Evolutionary conservation across 2,888 invertebrate species (phyloP).

Genomic region (Orthosia incerta): DNA sequence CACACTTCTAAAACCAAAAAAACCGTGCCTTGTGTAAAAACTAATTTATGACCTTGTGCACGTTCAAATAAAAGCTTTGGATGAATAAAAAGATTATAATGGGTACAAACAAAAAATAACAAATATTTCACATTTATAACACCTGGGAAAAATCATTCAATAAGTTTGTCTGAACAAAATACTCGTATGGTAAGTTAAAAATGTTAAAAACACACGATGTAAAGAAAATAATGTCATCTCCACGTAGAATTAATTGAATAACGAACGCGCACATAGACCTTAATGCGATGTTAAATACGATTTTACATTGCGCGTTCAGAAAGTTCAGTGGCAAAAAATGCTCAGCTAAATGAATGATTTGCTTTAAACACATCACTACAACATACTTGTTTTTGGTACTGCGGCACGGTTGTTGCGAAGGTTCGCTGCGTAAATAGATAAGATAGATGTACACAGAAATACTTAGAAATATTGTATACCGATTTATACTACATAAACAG

Average conservation of each 20-base stretch:
- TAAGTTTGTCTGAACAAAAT: background rate
- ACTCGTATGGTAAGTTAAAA: constrained; percentile 4
- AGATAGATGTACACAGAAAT: constrained; percentile 36
- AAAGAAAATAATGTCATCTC: background rate
- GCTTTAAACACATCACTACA: constrained; percentile 75
- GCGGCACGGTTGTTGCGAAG: constrained; percentile 81
- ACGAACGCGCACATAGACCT: background rate
- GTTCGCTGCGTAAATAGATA: constrained; percentile 79
- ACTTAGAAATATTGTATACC: constrained; percentile 1
- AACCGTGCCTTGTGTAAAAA: constrained; percentile 10
- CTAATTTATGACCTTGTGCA: constrained; percentile 6
- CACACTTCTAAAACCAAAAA: background rate
- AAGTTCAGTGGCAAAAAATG: background rate
- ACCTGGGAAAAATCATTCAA: background rate
- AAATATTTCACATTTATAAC: background rate
- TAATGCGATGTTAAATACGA: background rate
- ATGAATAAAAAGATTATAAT: constrained; percentile 5
- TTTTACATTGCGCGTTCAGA: background rate
- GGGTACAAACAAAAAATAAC: background rate
- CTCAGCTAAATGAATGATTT: constrained; percentile 41
- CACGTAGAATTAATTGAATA: too few relatives aligned
- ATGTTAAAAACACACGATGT: background rate
- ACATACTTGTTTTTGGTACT: constrained; percentile 84
- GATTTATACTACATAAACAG: constrained; percentile 10
- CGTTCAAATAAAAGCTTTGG: background rate